A percentile compares a stretch with the other conserved stretches of the same genome.
Evolutionary conservation across 1,140 invertebrate species (phyloP).

Genomic region (Drepana arcuata): DNA sequence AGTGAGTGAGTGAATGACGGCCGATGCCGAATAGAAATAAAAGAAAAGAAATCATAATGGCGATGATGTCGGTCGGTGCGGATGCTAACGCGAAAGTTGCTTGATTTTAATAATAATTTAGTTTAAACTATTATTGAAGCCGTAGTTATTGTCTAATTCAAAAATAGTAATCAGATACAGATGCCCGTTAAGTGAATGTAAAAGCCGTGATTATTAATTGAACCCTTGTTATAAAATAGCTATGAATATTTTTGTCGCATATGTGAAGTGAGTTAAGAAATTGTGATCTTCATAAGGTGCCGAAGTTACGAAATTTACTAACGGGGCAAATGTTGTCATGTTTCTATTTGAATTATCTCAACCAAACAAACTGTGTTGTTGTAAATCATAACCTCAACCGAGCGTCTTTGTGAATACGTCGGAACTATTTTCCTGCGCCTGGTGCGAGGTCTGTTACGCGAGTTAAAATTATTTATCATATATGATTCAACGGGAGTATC

Average conservation of each 20-base stretch:
- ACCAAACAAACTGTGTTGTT: conserved; percentile 48
- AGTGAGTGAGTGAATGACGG: conserved; percentile 13
- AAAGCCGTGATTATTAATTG: too few relatives aligned
- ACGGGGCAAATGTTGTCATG: conserved; percentile 18
- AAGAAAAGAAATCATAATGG: conserved; percentile 21
- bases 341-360: conserved; percentile 27
- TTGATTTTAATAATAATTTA: too few relatives aligned
- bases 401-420: conserved; percentile 56
- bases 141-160: too few relatives aligned
- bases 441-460: conserved; percentile 34
- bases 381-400: conserved; percentile 58
- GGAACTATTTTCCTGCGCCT: conserved; percentile 35
- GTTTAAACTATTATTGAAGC: too few relatives aligned
- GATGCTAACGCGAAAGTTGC: conserved; percentile 12
- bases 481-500: conserved; percentile 73
- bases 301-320: conserved; percentile 16
- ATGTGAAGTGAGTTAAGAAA: conserved; percentile 39
- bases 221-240: conserved; percentile 21
- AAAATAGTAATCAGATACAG: too few relatives aligned
- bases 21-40: conserved; percentile 4
- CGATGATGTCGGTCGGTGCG: conserved; percentile 15
- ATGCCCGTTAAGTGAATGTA: too few relatives aligned
- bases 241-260: conserved; percentile 38
- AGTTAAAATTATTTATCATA: conserved; percentile 56
- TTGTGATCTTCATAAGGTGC: conserved; percentile 11